Conservation (phyloP, 2,888 invertebrate genomes). For the Stegophylla sp. region DNA sequence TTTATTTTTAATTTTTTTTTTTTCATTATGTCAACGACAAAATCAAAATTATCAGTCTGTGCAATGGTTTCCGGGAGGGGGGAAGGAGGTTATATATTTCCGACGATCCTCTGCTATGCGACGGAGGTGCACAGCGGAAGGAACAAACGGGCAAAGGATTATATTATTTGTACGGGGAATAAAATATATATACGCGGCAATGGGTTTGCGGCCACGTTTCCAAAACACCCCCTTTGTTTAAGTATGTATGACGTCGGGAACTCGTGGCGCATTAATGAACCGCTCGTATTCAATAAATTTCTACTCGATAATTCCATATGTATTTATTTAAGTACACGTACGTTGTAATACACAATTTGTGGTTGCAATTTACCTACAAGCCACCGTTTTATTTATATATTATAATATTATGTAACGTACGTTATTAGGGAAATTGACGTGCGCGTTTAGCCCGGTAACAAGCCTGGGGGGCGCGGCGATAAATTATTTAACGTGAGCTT, state of each 20-base stretch:
- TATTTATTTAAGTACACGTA: too few relatives aligned
- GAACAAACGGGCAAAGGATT: not conserved
- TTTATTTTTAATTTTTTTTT: not conserved
- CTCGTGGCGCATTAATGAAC: conserved; percentile 1
- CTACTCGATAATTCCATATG: not conserved
- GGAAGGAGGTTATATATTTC: conserved; percentile 5
- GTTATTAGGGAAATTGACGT: not conserved
- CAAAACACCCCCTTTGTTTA: not conserved
- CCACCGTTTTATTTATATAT: not conserved
- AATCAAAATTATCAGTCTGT: conserved; percentile 8
- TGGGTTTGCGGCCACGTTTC: not conserved
- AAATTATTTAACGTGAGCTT: too few relatives aligned
- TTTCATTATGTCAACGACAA: not conserved
- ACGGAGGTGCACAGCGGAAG: too few relatives aligned
- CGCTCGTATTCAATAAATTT: conserved; percentile 20
- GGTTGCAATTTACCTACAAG: not conserved
- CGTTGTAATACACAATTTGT: not conserved
- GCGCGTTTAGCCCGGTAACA: too few relatives aligned
- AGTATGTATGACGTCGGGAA: conserved; percentile 13
- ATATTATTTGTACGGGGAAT: too few relatives aligned
- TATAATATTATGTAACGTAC: too few relatives aligned
- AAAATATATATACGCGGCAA: not conserved
- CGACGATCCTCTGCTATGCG: not conserved
- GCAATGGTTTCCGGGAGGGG: not conserved
- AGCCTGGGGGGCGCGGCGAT: too few relatives aligned